A percentile compares a stretch with the other conserved stretches of the same genome.
These are phyloP conservation scores for Oncorhynchus nerka DNA, from an alignment of 2,113 vertebrate species.

Conservation along the genomic window DNA sequence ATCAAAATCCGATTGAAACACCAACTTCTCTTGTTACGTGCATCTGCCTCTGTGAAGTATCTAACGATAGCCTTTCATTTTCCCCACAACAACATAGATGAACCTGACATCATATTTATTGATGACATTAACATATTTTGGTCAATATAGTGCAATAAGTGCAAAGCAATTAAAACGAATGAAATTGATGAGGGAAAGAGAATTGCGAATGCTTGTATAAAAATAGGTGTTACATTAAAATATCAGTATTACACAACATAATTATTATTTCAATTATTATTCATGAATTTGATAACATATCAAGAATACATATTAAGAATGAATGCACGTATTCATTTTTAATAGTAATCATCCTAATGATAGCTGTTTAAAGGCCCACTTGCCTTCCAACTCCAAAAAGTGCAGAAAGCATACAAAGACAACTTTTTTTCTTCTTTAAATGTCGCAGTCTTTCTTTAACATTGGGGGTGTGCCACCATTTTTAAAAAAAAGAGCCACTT, in stretches of 20 bases:
- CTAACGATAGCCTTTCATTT: conserved; percentile 37
- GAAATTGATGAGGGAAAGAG: conserved; percentile 80
- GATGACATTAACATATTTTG: conserved; percentile 83
- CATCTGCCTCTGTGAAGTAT: conserved; percentile 51
- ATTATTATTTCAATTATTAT: conserved; percentile 90
- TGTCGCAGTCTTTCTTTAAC: conserved; percentile 83
- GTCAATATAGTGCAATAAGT: conserved; percentile 82
- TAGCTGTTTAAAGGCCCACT: conserved; percentile 68
- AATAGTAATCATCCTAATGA: conserved; percentile 77
- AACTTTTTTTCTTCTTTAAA: conserved; percentile 80
- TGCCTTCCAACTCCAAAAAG: conserved; percentile 86
- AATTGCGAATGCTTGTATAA: conserved; percentile 94
- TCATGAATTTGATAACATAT: conserved; percentile 75
- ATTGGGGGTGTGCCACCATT: conserved; percentile 89
- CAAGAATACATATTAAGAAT: conserved; percentile 80
- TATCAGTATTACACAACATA: conserved; percentile 98
- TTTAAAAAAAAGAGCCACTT: conserved; percentile 88
- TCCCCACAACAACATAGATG: conserved; percentile 64
- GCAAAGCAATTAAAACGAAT: conserved; percentile 79
- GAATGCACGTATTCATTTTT: conserved; percentile 79
- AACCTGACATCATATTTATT: conserved; percentile 80
- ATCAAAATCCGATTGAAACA: conserved; percentile 46
- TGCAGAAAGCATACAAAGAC: conserved; percentile 99
- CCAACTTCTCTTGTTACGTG: conserved; percentile 35
- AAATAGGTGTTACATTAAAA: conserved; percentile 99